Evolutionary conservation across 1,140 invertebrate species (phyloP), one percentile per base, ranked within the genome.

Genomic region (Psilanteris sp.): DNA sequence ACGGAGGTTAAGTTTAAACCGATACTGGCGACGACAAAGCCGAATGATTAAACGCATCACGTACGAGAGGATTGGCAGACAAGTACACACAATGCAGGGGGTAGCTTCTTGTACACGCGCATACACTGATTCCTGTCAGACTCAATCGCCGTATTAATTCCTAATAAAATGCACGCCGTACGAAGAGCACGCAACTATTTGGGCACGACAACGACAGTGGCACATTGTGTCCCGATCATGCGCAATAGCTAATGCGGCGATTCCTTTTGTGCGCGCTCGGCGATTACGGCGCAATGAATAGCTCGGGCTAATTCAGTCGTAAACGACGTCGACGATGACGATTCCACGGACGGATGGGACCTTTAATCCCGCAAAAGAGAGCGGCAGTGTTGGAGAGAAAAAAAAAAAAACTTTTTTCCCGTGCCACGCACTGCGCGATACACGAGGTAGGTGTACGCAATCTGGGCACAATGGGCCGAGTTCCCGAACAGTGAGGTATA

Each of bases 381-480:
- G n/a, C 68, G 68, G 67, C 41, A 73, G 74, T 37, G 67, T 66
- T 70, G 68, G n/a, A n/a, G n/a, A n/a, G n/a, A n/a, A n/a, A n/a
- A n/a, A n/a, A n/a, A 31, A 59, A 66, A 73, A 77, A 72, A 75
- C 54, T 78, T 66, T n/a, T n/a, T n/a, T n/a, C n/a, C n/a, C 20
- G 39, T 50, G 50, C 44, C 59, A 68, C 70, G 61, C 66, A 43
- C 32, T 46, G 37, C 8, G 27, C 61, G 78, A 59, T 59, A 48
- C 14, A 57, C 43, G 46, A 68, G 73, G 66, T 77, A 79, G 70
- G 77, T 79, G 74, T 71, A 75, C 70, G 79, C 79, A 76, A 79
- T 79, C 81, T 71, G 76, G 20, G 61, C 48, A 86, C 84, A 86
- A 85, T 86, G 36, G 77, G 11, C 39, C 68, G 77, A 81, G 79